phyloP scores from a whole-genome alignment of 2,888 invertebrate genomes.

The Sipha maydis region DNA sequence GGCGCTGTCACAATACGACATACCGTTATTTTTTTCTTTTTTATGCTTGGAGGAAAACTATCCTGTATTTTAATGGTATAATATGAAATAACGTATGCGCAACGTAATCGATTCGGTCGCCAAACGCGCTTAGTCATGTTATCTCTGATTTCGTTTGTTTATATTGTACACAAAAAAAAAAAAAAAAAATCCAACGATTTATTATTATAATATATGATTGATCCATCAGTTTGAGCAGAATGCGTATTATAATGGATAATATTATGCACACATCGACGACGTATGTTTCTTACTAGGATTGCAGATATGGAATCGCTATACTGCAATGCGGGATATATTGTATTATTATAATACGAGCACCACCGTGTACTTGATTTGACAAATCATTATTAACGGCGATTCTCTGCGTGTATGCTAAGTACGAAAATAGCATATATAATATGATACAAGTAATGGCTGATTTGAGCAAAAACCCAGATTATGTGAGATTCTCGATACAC shows the following conservation, averaged over 20 bases:
- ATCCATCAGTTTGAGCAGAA: slow-evolving; percentile 8
- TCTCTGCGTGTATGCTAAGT: neutral
- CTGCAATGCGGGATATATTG: neutral
- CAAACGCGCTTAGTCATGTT: slow-evolving; percentile 44
- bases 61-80: too few species aligned
- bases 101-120: slow-evolving; percentile 16
- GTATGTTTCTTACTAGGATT: neutral
- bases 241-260: neutral
- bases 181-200: neutral
- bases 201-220: slow-evolving; percentile 24
- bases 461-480: neutral
- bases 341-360: neutral
- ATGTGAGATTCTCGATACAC: neutral
- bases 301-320: neutral
- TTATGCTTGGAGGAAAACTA: neutral
- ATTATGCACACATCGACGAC: neutral
- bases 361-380: neutral
- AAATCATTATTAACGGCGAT: neutral
- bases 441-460: neutral
- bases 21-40: slow-evolving; percentile 29
- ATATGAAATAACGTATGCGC: neutral
- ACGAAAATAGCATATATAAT: neutral
- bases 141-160: slow-evolving; percentile 43
- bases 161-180: neutral
- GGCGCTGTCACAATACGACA: slow-evolving; percentile 29